These are phyloP conservation scores for Drosophila diplacantha DNA, from an alignment of 2,888 invertebrate species.

Conservation along the genomic window DNA sequence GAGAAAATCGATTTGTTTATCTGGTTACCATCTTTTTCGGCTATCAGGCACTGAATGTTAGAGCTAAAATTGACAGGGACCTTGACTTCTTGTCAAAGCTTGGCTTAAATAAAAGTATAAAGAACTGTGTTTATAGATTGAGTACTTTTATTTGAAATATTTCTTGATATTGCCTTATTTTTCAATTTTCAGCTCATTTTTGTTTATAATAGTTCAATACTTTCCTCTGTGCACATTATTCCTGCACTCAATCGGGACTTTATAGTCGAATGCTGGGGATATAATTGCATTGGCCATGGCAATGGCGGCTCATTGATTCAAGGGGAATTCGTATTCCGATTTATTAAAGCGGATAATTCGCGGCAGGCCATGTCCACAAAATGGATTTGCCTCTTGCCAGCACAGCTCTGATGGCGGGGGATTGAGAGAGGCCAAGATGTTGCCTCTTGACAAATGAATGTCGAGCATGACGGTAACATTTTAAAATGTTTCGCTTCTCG, in stretches of 20 bases:
- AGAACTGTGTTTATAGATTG: too few relatives aligned
- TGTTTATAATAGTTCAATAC: background rate
- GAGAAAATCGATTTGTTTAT: background rate
- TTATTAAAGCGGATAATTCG: constrained; percentile 68
- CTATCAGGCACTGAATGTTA: background rate
- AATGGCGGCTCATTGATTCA: constrained; percentile 16
- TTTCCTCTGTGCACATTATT: background rate
- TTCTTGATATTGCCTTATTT: background rate
- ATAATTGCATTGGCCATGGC: constrained; percentile 52
- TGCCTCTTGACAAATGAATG: constrained; percentile 68
- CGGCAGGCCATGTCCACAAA: constrained; percentile 45
- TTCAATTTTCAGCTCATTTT: background rate
- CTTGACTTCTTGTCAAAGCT: background rate
- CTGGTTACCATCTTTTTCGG: background rate
- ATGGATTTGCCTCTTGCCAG: constrained; percentile 40
- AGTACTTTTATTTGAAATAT: too few relatives aligned
- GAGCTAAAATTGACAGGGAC: background rate
- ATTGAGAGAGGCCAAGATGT: constrained; percentile 52
- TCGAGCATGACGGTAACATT: constrained; percentile 60
- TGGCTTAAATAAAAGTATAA: background rate
- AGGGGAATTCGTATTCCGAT: constrained; percentile 40
- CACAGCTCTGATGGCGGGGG: background rate
- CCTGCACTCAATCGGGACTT: background rate
- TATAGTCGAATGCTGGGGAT: constrained; percentile 13
- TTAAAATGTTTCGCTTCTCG: constrained; percentile 41